These are phyloP conservation scores for Clangula hyemalis DNA, from an alignment of 2,797 vertebrate genomes.

Conservation along the genomic window DNA sequence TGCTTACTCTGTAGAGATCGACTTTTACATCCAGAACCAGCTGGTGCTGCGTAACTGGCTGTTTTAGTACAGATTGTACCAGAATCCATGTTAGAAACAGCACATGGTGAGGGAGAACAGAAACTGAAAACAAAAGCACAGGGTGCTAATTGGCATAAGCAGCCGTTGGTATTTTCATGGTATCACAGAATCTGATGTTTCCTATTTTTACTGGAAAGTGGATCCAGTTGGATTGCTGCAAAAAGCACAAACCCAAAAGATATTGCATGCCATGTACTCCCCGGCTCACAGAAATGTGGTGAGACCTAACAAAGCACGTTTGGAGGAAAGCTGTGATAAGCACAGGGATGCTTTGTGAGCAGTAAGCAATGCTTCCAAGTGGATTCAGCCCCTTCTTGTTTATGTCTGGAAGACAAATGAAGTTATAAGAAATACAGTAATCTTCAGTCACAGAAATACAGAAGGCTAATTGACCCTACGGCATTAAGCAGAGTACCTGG, in stretches of 20 bases:
- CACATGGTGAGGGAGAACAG: neutral
- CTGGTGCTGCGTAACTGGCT: neutral
- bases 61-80: neutral
- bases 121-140: neutral
- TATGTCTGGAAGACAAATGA: neutral
- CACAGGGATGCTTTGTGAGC: neutral
- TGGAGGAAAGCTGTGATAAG: neutral
- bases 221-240: neutral
- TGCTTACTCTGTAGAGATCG: neutral
- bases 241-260: neutral
- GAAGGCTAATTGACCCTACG: neutral
- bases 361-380: neutral
- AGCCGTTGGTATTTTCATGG: neutral
- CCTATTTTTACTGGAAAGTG: neutral
- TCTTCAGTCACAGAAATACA: neutral
- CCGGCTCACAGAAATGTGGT: accelerated
- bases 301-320: neutral
- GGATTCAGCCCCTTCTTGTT: neutral
- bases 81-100: neutral
- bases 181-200: neutral
- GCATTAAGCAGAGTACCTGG: neutral
- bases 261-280: neutral
- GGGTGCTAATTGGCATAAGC: neutral
- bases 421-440: neutral
- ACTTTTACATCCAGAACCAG: neutral